A percentile compares a stretch with the other conserved stretches of the same genome.
These are phyloP conservation scores for Oscheius sp. DNA, from an alignment of 2,888 invertebrate species.

Conservation along the genomic window DNA sequence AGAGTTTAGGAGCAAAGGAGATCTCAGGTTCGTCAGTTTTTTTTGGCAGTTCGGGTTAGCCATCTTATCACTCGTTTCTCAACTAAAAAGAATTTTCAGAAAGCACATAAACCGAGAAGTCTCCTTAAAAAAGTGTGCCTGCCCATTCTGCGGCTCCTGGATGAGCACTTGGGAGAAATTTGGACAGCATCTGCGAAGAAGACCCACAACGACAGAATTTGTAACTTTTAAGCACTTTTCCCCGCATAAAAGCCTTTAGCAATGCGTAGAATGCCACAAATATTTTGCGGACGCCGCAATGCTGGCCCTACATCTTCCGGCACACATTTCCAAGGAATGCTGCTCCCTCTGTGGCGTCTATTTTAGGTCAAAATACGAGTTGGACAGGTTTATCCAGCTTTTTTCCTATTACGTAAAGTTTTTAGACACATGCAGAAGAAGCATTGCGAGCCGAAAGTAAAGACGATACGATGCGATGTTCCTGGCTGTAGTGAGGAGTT, in stretches of 20 bases:
- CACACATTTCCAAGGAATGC: not conserved
- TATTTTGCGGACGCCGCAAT: conserved; percentile 1
- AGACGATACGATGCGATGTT: not conserved
- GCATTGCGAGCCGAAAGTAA: not conserved
- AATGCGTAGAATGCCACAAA: conserved; percentile 11
- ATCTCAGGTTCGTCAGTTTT: not conserved
- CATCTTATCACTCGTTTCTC: not conserved
- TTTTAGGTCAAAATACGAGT: conserved; percentile 8
- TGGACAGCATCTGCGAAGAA: conserved; percentile 8
- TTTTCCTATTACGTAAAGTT: not conserved
- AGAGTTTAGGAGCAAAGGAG: conserved; percentile 8
- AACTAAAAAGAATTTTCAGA: not conserved
- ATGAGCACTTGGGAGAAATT: conserved; percentile 26
- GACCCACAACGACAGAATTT: not conserved
- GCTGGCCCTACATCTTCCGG: not conserved
- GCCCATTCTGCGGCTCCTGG: conserved; percentile 25
- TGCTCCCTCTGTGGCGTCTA: conserved; percentile 4
- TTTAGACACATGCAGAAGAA: conserved; percentile 20
- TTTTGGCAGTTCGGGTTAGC: not conserved
- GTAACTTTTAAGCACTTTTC: not conserved
- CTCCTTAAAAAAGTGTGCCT: conserved; percentile 14
- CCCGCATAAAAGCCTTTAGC: not conserved
- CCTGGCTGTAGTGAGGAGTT: not conserved
- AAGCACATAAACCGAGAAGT: conserved; percentile 16
- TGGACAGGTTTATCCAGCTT: not conserved